These are phyloP conservation scores for Ameiurus melas DNA, from an alignment of 2,113 vertebrate species.

Conservation along the genomic window DNA sequence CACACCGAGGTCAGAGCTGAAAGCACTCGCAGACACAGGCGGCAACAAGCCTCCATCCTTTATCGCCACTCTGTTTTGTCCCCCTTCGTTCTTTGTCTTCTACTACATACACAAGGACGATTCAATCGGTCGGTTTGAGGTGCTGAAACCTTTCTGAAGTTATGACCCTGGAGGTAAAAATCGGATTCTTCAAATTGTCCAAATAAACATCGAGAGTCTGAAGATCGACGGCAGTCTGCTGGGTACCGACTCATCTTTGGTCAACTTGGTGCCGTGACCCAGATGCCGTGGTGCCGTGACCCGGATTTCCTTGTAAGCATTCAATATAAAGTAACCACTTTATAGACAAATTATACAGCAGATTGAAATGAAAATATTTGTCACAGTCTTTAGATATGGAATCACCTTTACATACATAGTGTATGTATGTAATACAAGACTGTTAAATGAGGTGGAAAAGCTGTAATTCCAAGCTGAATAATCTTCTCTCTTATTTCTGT, in stretches of 20 bases:
- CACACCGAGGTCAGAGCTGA: not conserved
- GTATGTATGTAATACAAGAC: not conserved
- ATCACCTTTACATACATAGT: not conserved
- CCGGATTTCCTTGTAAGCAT: not conserved
- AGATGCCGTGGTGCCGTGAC: not conserved
- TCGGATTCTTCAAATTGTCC: not conserved
- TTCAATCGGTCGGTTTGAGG: not conserved
- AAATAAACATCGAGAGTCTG: not conserved
- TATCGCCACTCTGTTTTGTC: not conserved
- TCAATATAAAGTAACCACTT: not conserved
- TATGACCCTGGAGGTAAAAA: not conserved
- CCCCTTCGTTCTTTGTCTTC: not conserved
- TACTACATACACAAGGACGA: not conserved
- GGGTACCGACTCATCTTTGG: not conserved
- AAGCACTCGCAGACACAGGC: not conserved
- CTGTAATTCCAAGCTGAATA: not conserved
- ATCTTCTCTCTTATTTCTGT: not conserved
- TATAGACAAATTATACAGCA: not conserved
- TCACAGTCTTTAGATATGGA: not conserved
- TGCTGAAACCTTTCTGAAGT: not conserved
- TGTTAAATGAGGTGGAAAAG: not conserved
- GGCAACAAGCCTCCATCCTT: not conserved
- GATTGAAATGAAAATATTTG: not conserved
- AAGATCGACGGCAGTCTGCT: not conserved
- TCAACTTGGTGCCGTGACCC: not conserved